Conservation (phyloP, 2,797 vertebrate genomes). For the Rhabdomys pumilio region DNA sequence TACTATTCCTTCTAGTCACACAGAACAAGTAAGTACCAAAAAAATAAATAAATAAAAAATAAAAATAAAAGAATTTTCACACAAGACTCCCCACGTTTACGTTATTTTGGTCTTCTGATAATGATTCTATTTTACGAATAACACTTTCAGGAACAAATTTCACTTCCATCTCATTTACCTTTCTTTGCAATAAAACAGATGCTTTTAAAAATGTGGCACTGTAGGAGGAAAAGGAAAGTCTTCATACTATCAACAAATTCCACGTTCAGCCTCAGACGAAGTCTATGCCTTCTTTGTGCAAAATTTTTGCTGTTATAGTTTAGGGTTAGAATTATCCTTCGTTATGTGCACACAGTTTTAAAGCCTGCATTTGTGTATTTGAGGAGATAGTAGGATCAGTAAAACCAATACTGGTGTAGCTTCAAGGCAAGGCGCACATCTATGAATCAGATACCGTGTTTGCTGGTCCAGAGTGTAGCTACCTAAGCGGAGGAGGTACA, state of each 20-base stretch:
- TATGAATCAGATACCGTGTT: neutral
- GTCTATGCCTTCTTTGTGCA: neutral
- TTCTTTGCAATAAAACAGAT: neutral
- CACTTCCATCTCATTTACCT: neutral
- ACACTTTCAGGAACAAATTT: neutral
- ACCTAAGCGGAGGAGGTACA: neutral
- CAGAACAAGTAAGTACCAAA: too few relatives aligned
- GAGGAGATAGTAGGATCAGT: too few relatives aligned
- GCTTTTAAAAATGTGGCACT: neutral
- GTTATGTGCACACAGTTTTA: neutral
- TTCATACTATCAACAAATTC: slow-evolving; percentile 13
- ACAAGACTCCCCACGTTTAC: too few relatives aligned
- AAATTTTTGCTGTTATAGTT: neutral
- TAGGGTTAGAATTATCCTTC: neutral
- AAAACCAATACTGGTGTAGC: neutral
- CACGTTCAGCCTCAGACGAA: neutral
- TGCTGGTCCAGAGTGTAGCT: neutral
- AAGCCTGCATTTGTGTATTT: neutral
- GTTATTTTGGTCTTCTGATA: neutral
- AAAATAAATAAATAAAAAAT: too few relatives aligned
- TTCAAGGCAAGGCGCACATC: neutral
- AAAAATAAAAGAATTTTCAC: too few relatives aligned
- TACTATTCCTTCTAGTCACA: neutral
- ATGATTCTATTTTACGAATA: neutral
- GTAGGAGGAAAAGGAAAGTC: neutral